Conservation (phyloP, 2,888 invertebrate species). For the Trichacis sp. region DNA sequence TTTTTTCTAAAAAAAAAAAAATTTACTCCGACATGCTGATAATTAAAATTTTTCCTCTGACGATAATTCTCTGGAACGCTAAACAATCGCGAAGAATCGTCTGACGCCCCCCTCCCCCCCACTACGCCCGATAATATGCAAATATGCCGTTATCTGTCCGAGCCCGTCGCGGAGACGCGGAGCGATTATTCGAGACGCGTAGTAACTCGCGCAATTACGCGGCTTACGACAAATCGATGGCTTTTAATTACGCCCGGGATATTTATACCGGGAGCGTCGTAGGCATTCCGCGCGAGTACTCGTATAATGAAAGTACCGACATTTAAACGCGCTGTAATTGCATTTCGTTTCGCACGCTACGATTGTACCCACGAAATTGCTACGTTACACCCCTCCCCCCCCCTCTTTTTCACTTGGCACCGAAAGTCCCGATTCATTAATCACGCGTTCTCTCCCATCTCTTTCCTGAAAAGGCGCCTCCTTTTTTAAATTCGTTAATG, state of each 20-base stretch:
- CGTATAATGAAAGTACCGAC: slow-evolving; percentile 26
- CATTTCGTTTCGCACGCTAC: slow-evolving; percentile 24
- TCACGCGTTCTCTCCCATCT: too few species aligned
- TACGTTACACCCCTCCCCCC: slow-evolving; percentile 1
- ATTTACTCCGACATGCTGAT: too few species aligned
- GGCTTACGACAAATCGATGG: slow-evolving; percentile 67
- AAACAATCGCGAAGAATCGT: too few species aligned
- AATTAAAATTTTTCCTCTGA: too few species aligned
- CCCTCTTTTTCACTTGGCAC: background rate
- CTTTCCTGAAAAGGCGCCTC: too few species aligned
- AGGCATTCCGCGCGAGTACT: slow-evolving; percentile 21
- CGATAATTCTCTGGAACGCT: too few species aligned
- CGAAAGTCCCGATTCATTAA: too few species aligned
- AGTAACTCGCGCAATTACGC: slow-evolving; percentile 67
- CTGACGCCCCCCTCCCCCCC: too few species aligned
- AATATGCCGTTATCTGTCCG: slow-evolving; percentile 66
- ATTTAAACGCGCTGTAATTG: slow-evolving; percentile 21
- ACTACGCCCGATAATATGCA: slow-evolving; percentile 68
- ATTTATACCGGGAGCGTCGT: slow-evolving; percentile 48
- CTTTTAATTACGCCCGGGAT: slow-evolving; percentile 64
- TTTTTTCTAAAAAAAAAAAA: too few species aligned
- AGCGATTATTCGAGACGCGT: slow-evolving; percentile 64
- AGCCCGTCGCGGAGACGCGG: slow-evolving; percentile 27
- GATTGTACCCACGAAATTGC: slow-evolving; percentile 12
- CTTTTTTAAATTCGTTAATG: too few species aligned